Percentiles rank a stretch among this genome's conserved stretches.
Conservation (phyloP, 2,888 invertebrate genomes). For the Pachydiplax longipennis region DNA sequence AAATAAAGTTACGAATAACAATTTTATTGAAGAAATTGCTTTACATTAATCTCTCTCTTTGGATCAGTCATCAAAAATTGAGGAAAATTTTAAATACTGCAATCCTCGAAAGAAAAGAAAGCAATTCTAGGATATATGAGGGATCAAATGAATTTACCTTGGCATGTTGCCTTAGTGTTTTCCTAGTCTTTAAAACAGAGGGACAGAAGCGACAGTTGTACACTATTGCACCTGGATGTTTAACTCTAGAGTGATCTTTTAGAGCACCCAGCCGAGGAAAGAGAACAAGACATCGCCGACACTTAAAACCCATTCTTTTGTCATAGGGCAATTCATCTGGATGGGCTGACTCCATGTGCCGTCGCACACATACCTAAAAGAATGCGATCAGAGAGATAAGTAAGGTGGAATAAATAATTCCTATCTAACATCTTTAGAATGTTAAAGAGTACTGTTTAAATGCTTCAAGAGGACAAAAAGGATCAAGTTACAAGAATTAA, state of each 20-base stretch:
- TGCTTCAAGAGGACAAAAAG: no score
- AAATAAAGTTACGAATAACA: no score
- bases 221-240: slow-evolving; percentile 53
- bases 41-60: no score
- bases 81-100: no score
- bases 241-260: slow-evolving; percentile 49
- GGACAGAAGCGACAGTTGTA: slow-evolving; percentile 62
- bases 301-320: slow-evolving; percentile 49
- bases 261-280: slow-evolving; percentile 49
- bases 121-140: neutral
- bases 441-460: neutral
- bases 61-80: no score
- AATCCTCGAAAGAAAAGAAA: no score
- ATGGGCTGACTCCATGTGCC: slow-evolving; percentile 16
- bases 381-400: neutral
- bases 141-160: slow-evolving; percentile 50
- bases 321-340: slow-evolving; percentile 37
- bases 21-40: no score
- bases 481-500: no score
- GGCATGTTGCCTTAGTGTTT: slow-evolving; percentile 61
- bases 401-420: neutral
- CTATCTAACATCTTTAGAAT: no score
- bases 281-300: slow-evolving; percentile 50
- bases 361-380: slow-evolving; percentile 20
- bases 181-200: slow-evolving; percentile 57